These are phyloP conservation scores for Fragariocoptes setiger DNA, from an alignment of 1,140 invertebrate genomes.

Conservation along the genomic window DNA sequence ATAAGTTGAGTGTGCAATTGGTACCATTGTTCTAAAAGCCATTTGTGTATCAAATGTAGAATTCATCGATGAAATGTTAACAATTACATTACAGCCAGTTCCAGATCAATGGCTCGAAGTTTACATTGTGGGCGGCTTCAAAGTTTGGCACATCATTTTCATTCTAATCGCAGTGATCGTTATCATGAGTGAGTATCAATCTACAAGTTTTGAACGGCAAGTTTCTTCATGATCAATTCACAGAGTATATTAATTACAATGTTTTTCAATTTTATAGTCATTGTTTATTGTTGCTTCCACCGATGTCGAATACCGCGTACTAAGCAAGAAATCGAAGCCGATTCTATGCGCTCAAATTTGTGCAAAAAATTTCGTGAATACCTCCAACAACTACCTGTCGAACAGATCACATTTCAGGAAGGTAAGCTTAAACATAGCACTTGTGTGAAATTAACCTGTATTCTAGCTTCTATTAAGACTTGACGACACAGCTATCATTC, in stretches of 20 bases:
- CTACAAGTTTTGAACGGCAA: not conserved
- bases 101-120: slow-evolving; percentile 15
- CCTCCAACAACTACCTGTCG: slow-evolving; percentile 41
- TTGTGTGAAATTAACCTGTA: not conserved
- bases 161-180: slow-evolving; percentile 12
- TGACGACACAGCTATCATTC: no score
- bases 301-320: slow-evolving; percentile 55
- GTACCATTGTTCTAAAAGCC: no score
- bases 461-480: not conserved
- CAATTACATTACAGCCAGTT: no score
- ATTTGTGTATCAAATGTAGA: no score
- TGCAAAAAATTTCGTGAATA: slow-evolving; percentile 44
- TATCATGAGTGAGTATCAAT: slow-evolving; percentile 13
- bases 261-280: slow-evolving; percentile 18
- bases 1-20: no score
- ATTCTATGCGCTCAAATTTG: slow-evolving; percentile 47
- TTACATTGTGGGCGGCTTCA: slow-evolving; percentile 15
- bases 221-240: no score
- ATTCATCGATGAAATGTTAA: no score
- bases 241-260: not conserved
- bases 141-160: slow-evolving; percentile 18
- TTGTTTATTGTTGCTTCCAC: slow-evolving; percentile 50
- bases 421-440: slow-evolving; percentile 2
- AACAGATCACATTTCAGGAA: slow-evolving; percentile 28
- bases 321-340: slow-evolving; percentile 68